Base-by-base conservation (phyloP, 2,797 vertebrate species). In the Paedocypris micromegethes region DNA sequence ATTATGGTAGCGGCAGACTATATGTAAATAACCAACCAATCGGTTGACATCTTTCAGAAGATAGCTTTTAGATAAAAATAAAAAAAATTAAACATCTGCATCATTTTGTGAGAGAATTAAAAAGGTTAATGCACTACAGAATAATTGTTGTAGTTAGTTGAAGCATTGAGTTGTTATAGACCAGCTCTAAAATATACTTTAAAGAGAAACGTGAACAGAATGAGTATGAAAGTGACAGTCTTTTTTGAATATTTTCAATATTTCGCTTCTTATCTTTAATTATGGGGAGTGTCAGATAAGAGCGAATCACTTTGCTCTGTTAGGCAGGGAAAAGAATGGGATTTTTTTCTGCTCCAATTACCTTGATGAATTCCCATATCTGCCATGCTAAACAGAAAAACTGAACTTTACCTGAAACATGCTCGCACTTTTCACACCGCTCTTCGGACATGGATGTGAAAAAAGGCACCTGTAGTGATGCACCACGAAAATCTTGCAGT, bases 281-380 rank as follows among this genome's bases (percentile, higher is more conserved):
- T 59, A 64, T 39, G 41, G 54, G 37, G 41, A 41, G 9, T 70
- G 68, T 61, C 52, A 9, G 72, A 69, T 77, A 74, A 77, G 67
- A 68, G 68, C 66, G 47, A 59, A 72, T 57, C 55, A 58, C 68
- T 69, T 5, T 66, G 47, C 64, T 67, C 69, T 75, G 55, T 59
- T 66, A 60, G 64, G 69, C 54, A 68, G 59, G 52, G 44, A 58
- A 54, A 59, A 59, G 51, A 72, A 75, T 43, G 49, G 9, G 46
- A 75, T 68, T 66, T 68, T 23, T 23, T 73, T 73, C 60, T 45
- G 47, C 74, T 75, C 56, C 69, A 64, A 72, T 75, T 61, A 75
- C 67, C 74, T 75, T 72, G 74, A 72, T 68, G 74, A 72, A 75
- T 72, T 68, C 54, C 9, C 42, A 2, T 72, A 68, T 58, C 56